A percentile compares a stretch with the other conserved stretches of the same genome.
Evolutionary conservation across 37 sponge, comb jelly and placozoan species (phyloP).

Genomic region (Mnemiopsis leidyi): DNA sequence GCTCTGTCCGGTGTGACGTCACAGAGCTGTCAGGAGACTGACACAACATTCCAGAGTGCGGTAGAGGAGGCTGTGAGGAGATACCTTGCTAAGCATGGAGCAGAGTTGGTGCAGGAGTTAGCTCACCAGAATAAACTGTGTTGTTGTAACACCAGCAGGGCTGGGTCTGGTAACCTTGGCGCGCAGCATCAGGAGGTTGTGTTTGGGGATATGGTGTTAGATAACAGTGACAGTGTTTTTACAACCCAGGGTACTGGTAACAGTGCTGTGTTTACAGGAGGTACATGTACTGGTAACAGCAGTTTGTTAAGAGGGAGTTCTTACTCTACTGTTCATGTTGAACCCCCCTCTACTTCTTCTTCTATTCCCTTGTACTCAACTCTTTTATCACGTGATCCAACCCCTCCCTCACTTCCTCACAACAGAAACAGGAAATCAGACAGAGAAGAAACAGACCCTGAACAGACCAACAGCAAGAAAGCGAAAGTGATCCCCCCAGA

Average conservation of each 20-base stretch:
- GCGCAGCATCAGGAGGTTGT: not conserved
- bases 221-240: not conserved
- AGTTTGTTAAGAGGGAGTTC: not conserved
- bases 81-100: not conserved
- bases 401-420: not conserved
- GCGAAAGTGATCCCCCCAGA: slow-evolving; percentile 4
- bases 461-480: not conserved
- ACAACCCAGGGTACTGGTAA: not conserved
- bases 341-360: not conserved
- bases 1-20: not conserved
- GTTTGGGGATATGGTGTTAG: not conserved
- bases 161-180: not conserved
- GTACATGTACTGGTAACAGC: not conserved
- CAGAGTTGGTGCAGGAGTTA: not conserved
- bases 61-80: not conserved
- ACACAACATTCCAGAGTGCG: not conserved
- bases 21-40: not conserved
- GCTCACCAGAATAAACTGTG: not conserved
- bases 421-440: not conserved
- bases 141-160: not conserved
- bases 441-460: not conserved
- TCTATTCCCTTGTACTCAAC: not conserved
- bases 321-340: not conserved
- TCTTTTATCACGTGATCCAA: not conserved
- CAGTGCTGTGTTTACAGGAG: not conserved